Conservation (phyloP, 2,888 invertebrate species). For the Notocelia uddmanniana region DNA sequence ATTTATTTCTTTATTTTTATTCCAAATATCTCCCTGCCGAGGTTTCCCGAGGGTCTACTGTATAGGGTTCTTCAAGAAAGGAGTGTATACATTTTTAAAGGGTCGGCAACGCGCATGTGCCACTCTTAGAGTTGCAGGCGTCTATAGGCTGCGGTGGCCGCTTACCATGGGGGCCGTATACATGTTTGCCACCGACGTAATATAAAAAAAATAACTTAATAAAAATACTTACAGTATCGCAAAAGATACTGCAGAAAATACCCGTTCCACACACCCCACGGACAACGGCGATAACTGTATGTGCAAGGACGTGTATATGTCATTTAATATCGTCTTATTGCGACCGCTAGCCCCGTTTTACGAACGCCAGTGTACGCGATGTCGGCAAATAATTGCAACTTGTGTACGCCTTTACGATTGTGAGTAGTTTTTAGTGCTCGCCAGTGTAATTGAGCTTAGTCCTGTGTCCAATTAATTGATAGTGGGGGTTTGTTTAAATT, state of each 20-base stretch:
- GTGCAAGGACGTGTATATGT: conserved; percentile 54
- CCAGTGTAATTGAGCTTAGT: conserved; percentile 30
- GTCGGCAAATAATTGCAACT: conserved; percentile 36
- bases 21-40: too few relatives aligned
- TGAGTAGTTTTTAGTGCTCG: conserved; percentile 28
- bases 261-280: background rate
- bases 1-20: too few relatives aligned
- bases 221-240: conserved; percentile 13
- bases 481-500: conserved; percentile 10
- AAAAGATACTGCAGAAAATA: conserved; percentile 6
- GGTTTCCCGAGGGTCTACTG: too few relatives aligned
- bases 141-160: too few relatives aligned
- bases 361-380: conserved; percentile 40
- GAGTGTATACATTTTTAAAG: too few relatives aligned
- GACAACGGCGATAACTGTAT: conserved; percentile 27
- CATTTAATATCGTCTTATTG: conserved; percentile 57
- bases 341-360: conserved; percentile 49
- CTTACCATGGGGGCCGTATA: too few relatives aligned
- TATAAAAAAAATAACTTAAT: background rate
- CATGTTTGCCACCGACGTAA: too few relatives aligned
- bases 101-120: too few relatives aligned
- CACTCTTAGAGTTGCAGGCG: too few relatives aligned
- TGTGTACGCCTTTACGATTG: conserved; percentile 43
- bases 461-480: conserved; percentile 30
- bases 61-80: too few relatives aligned